A percentile compares a stretch with the other conserved stretches of the same genome.
Evolutionary conservation across 2,113 vertebrate species (phyloP).

Genomic region (Platysteira castanea): DNA sequence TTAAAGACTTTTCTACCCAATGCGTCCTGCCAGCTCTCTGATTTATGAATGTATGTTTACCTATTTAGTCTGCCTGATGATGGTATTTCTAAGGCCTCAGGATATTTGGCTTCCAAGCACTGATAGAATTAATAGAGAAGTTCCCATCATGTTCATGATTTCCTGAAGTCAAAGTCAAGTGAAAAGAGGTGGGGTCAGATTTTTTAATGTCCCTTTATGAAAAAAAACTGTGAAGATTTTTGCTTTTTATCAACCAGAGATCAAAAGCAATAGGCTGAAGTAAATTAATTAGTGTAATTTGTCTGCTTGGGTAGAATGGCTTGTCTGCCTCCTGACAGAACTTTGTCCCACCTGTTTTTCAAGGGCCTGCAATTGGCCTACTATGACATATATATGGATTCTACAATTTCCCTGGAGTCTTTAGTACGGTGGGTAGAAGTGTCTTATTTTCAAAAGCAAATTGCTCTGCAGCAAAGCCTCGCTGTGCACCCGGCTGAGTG

Average conservation of each 20-base stretch:
- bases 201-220: background rate
- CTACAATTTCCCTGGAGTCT: background rate
- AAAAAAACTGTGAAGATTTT: background rate
- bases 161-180: background rate
- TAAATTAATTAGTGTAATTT: background rate
- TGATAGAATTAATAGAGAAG: background rate
- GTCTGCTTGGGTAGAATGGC: background rate
- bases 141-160: background rate
- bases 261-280: background rate
- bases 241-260: background rate
- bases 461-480: background rate
- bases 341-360: background rate
- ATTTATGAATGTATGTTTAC: background rate
- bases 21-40: background rate
- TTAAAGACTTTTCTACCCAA: background rate
- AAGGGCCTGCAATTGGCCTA: background rate
- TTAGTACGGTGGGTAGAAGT: background rate
- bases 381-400: background rate
- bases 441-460: background rate
- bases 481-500: background rate
- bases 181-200: background rate
- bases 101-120: conserved; percentile 1
- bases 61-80: background rate
- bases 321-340: background rate
- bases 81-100: background rate